These are phyloP conservation scores for Agriopis leucophaearia DNA, from an alignment of 2,888 invertebrate species.

Conservation along the genomic window DNA sequence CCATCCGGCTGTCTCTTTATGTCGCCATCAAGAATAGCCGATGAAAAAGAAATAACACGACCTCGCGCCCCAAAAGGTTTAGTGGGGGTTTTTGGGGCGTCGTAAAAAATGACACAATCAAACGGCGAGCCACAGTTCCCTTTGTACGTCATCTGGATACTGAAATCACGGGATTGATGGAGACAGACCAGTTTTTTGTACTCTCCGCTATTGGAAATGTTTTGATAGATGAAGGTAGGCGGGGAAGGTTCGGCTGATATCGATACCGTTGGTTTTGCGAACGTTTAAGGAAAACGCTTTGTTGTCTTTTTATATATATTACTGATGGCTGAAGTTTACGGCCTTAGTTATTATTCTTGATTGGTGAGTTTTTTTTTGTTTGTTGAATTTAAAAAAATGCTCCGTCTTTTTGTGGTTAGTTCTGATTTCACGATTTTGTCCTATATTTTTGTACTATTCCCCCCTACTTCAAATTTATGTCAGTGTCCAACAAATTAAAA, in stretches of 20 bases:
- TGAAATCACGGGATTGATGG: slow-evolving; percentile 33
- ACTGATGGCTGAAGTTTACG: slow-evolving; percentile 6
- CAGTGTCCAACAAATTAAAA: slow-evolving; percentile 13
- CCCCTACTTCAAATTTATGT: too few relatives aligned
- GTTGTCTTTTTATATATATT: slow-evolving; percentile 22
- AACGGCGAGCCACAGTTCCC: slow-evolving; percentile 36
- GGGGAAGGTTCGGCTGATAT: slow-evolving; percentile 19
- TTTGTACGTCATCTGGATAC: slow-evolving; percentile 45
- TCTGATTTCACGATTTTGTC: background rate
- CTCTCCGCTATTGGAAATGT: slow-evolving; percentile 32
- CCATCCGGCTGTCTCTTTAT: slow-evolving; percentile 34
- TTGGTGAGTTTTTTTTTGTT: background rate
- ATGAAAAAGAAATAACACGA: slow-evolving; percentile 43
- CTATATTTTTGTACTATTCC: too few relatives aligned
- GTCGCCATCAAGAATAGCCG: slow-evolving; percentile 42
- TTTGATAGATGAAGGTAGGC: slow-evolving; percentile 40
- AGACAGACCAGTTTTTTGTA: slow-evolving; percentile 36
- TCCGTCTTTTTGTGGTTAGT: background rate
- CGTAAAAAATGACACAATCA: slow-evolving; percentile 48
- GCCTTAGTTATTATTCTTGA: background rate
- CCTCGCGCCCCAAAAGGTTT: slow-evolving; percentile 38
- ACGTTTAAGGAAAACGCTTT: slow-evolving; percentile 19
- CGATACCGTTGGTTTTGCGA: slow-evolving; percentile 21
- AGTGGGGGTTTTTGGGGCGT: slow-evolving; percentile 38
- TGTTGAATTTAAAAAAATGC: background rate